Base-by-base conservation (phyloP, 2,888 invertebrate species). In the Stenotaenia linearis region DNA sequence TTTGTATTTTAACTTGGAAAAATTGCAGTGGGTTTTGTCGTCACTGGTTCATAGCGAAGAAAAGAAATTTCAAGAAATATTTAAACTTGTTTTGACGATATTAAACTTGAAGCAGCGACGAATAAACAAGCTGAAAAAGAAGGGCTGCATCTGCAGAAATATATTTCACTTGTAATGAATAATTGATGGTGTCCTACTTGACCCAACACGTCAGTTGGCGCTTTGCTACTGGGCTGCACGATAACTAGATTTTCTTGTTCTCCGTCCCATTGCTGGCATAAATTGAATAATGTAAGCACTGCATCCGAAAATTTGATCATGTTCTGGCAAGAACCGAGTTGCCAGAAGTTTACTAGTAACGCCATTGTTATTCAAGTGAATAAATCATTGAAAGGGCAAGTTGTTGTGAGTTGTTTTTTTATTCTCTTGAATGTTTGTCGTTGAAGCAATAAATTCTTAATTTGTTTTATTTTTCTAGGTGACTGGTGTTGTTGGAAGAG, bases 401-500 rank as follows among this genome's bases (percentile, higher is more conserved):
- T 50, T 69, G 69, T 69, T 69, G 10, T 15, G 5, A 69, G 7
- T 28, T n/a, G n/a, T 69, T 28, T 25, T 69, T 28, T 69, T 25
- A 15, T 25, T 15, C 7, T 25, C 15, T 25, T 23, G n/a, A n/a
- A 12, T 7, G 23, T 69, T 69, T 21, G 0, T 61, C 4, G 7
- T 18, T 50, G 50, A 3, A 18, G n/a, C 1, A 28, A n/a, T 25
- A 10, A 25, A 25, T 69, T 25, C 9, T 28, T 28, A 15, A 10
- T 69, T 69, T 28, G 0, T 69, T 69, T 77, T 23, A 45, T 23
- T 23, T 28, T 80, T 37, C 1, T 82, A 87, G 95, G 95, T 96
- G 83, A 96, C 96, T 50, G 97, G 98, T 82, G 96, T 98, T 81
- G 98, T 98, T 78, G 98, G 98, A 32, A 90, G 98, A 85, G 97